These are phyloP conservation scores for Octopus sinensis DNA, from an alignment of 1,140 invertebrate species.

Conservation along the genomic window DNA sequence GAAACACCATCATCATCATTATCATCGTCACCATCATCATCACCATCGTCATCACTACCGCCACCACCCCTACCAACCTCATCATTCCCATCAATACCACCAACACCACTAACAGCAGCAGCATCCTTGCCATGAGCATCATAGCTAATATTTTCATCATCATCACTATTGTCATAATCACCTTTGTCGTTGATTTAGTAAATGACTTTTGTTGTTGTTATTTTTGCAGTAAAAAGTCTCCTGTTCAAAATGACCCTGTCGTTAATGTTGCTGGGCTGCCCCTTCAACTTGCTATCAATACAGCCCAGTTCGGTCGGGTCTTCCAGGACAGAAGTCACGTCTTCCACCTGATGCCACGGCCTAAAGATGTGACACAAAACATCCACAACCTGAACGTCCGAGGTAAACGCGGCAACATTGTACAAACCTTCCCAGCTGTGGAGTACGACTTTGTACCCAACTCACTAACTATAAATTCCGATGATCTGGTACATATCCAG, in stretches of 20 bases:
- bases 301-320: conserved; percentile 52
- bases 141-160: no score
- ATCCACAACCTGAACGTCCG: conserved; percentile 52
- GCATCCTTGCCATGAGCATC: no score
- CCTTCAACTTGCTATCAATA: conserved; percentile 52
- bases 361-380: conserved; percentile 25
- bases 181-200: no score
- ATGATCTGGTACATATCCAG: conserved; percentile 54
- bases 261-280: conserved; percentile 43
- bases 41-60: no score
- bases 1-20: no score
- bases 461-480: conserved; percentile 33
- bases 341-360: conserved; percentile 43
- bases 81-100: no score
- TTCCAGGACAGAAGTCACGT: conserved; percentile 56
- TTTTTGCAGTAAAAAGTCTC: no score
- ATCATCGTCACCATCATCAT: no score
- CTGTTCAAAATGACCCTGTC: not conserved
- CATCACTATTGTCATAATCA: no score
- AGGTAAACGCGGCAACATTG: conserved; percentile 56
- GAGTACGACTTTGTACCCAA: conserved; percentile 55
- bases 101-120: no score
- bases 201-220: no score
- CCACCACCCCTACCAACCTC: no score
- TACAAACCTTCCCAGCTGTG: conserved; percentile 53